A percentile compares a stretch with the other conserved stretches of the same genome.
These are phyloP conservation scores for Stigmatopora argus DNA, from an alignment of 2,113 vertebrate species.

Conservation along the genomic window DNA sequence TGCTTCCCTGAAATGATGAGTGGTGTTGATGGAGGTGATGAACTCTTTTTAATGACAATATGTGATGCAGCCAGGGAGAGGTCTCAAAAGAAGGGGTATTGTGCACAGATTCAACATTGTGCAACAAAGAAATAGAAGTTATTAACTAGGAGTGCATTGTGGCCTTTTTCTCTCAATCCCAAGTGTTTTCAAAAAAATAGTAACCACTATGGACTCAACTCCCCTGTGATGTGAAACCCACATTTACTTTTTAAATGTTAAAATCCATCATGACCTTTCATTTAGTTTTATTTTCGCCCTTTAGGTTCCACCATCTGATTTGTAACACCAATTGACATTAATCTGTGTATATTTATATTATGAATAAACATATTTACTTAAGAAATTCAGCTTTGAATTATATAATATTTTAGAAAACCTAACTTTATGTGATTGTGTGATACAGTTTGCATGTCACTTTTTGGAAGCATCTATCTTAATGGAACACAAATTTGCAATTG, in stretches of 20 bases:
- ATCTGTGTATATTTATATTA: neutral
- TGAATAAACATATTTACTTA: slow-evolving; percentile 16
- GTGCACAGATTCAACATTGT: neutral
- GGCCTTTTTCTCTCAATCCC: neutral
- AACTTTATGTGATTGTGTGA: neutral
- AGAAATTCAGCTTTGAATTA: slow-evolving; percentile 25
- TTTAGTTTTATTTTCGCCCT: slow-evolving; percentile 30
- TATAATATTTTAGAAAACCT: neutral
- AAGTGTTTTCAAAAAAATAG: neutral
- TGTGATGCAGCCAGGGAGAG: slow-evolving; percentile 23
- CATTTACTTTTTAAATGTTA: neutral
- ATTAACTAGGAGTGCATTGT: slow-evolving; percentile 11
- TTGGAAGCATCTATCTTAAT: neutral
- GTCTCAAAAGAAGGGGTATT: slow-evolving; percentile 29
- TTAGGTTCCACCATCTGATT: slow-evolving; percentile 26
- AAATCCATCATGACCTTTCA: slow-evolving; percentile 33
- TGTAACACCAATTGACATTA: neutral
- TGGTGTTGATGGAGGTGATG: slow-evolving; percentile 51
- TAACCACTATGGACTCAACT: neutral
- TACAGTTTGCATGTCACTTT: neutral
- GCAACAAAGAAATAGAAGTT: slow-evolving; percentile 43
- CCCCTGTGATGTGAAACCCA: neutral
- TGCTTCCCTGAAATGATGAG: slow-evolving; percentile 34
- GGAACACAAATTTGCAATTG: neutral
- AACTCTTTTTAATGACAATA: slow-evolving; percentile 47